A percentile compares a stretch with the other conserved stretches of the same genome.
phyloP scores from a whole-genome alignment of 2,888 invertebrate species.

The Stomorhina lunata region DNA sequence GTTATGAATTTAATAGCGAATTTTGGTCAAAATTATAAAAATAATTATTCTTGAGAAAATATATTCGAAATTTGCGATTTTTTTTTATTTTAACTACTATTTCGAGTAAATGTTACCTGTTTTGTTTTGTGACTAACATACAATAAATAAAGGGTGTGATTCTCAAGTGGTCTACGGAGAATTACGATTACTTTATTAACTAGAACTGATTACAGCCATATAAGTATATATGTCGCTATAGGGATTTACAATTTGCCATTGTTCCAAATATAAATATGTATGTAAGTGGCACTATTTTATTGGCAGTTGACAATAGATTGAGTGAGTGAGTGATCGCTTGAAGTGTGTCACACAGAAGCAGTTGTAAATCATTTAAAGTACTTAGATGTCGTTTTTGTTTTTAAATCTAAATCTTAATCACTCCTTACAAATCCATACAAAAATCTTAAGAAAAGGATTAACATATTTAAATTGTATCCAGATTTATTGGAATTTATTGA shows the following conservation, averaged over 20 bases:
- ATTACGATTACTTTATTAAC: not conserved
- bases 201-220: not conserved
- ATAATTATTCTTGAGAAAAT: no score
- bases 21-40: no score
- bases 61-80: no score
- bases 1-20: no score
- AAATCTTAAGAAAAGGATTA: not conserved
- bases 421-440: not conserved
- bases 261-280: not conserved
- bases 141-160: not conserved
- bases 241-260: not conserved
- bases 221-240: not conserved
- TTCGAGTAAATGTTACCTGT: not conserved
- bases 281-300: not conserved
- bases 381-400: not conserved
- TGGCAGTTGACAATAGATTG: not conserved
- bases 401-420: not conserved
- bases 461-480: not conserved
- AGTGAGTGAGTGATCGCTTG: no score
- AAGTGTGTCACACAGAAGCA: constrained; percentile 12
- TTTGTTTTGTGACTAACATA: not conserved
- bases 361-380: constrained; percentile 24
- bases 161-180: not conserved
- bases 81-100: no score
- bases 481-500: constrained; percentile 10